Conservation (phyloP, 2,113 vertebrate species). For the Dasyurus viverrinus region DNA sequence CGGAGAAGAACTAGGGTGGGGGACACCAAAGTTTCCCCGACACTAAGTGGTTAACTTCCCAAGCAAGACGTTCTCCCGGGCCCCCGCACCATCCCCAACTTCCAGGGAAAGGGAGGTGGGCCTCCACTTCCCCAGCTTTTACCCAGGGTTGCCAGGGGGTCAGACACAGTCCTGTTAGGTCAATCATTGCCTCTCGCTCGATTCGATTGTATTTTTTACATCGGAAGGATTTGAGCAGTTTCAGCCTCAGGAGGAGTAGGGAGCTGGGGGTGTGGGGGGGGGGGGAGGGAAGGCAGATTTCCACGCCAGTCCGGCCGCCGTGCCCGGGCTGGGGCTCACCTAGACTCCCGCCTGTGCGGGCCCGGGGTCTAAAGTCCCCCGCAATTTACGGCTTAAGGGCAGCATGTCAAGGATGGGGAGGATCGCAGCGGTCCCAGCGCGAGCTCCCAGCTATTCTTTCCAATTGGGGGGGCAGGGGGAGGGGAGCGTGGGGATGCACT, state of each 20-base stretch:
- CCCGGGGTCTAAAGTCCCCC: neutral
- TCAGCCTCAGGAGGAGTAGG: neutral
- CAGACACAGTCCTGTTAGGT: neutral
- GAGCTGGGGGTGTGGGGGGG: neutral
- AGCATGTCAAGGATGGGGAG: neutral
- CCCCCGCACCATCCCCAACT: conserved; percentile 4
- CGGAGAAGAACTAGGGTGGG: neutral
- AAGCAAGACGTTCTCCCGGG: conserved; percentile 18
- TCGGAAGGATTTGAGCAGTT: conserved; percentile 24
- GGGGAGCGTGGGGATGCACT: neutral
- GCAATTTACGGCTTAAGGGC: neutral
- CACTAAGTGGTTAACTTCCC: conserved; percentile 39
- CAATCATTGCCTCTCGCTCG: neutral
- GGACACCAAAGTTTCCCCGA: conserved; percentile 35
- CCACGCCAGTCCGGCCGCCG: neutral
- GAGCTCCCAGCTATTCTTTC: neutral
- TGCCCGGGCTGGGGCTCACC: neutral
- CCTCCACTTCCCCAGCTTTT: conserved; percentile 22
- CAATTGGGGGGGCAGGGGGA: neutral
- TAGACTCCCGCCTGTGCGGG: conserved; percentile 14
- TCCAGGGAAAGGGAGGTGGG: neutral
- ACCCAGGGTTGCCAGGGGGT: neutral
- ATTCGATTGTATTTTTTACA: conserved; percentile 23
- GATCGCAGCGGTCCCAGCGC: neutral
- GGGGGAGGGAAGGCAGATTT: neutral